These are phyloP conservation scores for Coleophora deauratella DNA, from an alignment of 2,888 invertebrate genomes.

Conservation along the genomic window DNA sequence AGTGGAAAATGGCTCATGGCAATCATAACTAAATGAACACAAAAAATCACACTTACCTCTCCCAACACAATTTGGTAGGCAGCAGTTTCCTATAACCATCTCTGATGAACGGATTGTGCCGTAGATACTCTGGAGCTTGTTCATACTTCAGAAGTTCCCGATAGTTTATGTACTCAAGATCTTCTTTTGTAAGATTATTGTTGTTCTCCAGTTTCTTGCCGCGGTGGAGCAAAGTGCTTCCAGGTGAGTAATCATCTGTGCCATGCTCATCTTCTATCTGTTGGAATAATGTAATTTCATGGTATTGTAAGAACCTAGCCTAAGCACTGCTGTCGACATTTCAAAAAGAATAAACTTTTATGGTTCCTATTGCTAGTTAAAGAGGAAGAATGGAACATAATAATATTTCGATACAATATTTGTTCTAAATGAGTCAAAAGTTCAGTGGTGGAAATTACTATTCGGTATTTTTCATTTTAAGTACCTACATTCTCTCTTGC, in stretches of 20 bases:
- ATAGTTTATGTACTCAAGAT: conserved; percentile 63
- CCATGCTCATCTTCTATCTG: conserved; percentile 48
- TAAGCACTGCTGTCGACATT: background rate
- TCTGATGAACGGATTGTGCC: conserved; percentile 89
- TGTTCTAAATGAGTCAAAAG: too few species aligned
- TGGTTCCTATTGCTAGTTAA: too few species aligned
- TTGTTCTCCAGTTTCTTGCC: conserved; percentile 64
- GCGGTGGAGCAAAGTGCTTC: conserved; percentile 40
- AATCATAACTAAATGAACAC: too few species aligned
- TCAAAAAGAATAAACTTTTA: too few species aligned
- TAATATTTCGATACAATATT: too few species aligned
- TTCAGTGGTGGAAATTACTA: too few species aligned
- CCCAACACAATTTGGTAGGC: conserved; percentile 87
- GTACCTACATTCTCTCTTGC: too few species aligned
- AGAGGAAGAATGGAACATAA: too few species aligned
- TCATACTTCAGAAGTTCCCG: conserved; percentile 62
- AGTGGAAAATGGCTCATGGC: too few species aligned
- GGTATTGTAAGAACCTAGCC: background rate
- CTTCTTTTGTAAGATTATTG: conserved; percentile 62
- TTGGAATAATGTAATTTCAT: conserved; percentile 9
- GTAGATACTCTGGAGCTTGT: conserved; percentile 86
- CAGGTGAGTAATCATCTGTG: conserved; percentile 33
- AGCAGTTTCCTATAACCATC: conserved; percentile 89
- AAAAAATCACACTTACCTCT: conserved; percentile 76
- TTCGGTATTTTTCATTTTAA: too few species aligned